A percentile compares a stretch with the other conserved stretches of the same genome.
Evolutionary conservation across 2,797 vertebrate species (phyloP).

Genomic region (Gambelia wislizenii): DNA sequence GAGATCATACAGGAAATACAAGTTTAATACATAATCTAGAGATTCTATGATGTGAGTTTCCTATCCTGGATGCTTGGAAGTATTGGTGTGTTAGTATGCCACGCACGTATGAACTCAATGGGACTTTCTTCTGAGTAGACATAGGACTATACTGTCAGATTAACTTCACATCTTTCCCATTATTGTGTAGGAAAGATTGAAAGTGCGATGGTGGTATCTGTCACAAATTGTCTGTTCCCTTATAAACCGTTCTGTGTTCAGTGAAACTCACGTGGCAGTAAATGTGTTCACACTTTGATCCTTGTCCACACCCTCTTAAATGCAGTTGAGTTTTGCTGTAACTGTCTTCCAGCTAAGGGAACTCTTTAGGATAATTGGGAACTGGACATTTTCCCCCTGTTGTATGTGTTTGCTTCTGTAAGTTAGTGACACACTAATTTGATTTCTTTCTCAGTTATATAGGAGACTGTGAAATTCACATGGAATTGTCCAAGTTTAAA

Average conservation of each 20-base stretch:
- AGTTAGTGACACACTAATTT: not conserved
- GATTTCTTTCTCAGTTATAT: slow-evolving; percentile 82
- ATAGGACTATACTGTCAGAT: not conserved
- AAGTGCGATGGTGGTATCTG: not conserved
- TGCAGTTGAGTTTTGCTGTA: not conserved
- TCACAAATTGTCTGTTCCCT: too few relatives aligned
- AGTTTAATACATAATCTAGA: not conserved
- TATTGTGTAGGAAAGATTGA: not conserved
- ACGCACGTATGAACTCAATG: too few relatives aligned
- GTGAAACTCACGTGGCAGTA: not conserved
- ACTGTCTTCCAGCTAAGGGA: not conserved
- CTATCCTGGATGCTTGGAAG: too few relatives aligned
- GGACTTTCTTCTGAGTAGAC: too few relatives aligned
- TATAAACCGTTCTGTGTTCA: not conserved
- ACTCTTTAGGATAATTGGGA: not conserved
- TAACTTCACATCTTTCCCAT: not conserved
- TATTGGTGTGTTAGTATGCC: too few relatives aligned
- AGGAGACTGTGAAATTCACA: slow-evolving; percentile 91
- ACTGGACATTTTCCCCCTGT: not conserved
- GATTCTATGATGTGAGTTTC: not conserved
- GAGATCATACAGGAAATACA: not conserved
- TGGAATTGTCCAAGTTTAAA: slow-evolving; percentile 86
- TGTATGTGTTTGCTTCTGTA: not conserved
- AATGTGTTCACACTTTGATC: not conserved
- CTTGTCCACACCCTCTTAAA: not conserved